Evolutionary conservation across 2,888 invertebrate genomes (phyloP).

Genomic region (Limulus polyphemus): DNA sequence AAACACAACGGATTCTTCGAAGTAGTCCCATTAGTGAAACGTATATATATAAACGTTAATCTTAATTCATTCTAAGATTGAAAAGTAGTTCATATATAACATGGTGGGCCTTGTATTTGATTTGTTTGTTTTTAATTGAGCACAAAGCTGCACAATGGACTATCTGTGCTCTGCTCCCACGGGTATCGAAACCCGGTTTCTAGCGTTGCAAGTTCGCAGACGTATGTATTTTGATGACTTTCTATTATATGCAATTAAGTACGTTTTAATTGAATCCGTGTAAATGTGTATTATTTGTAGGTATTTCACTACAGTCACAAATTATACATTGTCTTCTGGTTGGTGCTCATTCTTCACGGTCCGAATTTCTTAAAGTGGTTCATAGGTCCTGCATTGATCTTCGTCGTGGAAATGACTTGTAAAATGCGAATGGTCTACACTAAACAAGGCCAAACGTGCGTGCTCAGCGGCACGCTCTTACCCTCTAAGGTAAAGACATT

Average conservation of each 20-base stretch:
- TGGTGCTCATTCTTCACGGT: constrained; percentile 67
- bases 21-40: too few relatives aligned
- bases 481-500: constrained; percentile 60
- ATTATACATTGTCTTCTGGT: constrained; percentile 71
- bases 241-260: constrained; percentile 2
- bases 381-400: constrained; percentile 63
- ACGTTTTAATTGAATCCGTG: constrained; percentile 3
- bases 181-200: too few relatives aligned
- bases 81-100: too few relatives aligned
- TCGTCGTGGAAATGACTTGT: constrained; percentile 59
- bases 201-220: too few relatives aligned
- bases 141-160: too few relatives aligned
- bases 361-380: constrained; percentile 96
- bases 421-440: constrained; percentile 39
- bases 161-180: too few relatives aligned
- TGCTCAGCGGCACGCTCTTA: constrained; percentile 69
- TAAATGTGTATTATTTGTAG: constrained; percentile 38
- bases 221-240: background rate
- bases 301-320: constrained; percentile 89
- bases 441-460: constrained; percentile 55
- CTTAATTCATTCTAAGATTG: too few relatives aligned
- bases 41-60: too few relatives aligned
- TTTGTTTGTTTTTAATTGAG: too few relatives aligned
- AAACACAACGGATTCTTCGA: too few relatives aligned
- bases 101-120: too few relatives aligned